Base-by-base conservation (phyloP, 2,113 vertebrate species). In the Pluvialis apricaria region DNA sequence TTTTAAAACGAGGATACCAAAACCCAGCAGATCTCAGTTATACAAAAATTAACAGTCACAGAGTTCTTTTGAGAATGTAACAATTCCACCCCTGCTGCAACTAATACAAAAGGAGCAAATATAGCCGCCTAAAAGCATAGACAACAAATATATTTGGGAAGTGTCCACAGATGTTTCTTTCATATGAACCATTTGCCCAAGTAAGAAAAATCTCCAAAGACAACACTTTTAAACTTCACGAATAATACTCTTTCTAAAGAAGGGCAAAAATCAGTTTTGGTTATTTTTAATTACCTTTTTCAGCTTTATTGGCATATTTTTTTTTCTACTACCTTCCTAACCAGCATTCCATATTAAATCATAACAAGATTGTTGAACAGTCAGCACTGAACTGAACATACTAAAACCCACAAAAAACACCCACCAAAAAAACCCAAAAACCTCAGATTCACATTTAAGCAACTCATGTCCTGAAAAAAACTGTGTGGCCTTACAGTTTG, bases 351-450 rank as follows among this genome's bases (percentile, higher is more conserved):
- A 10, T 17, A 68, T 45, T 61, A 83, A 84, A 32, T 47, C 26
- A 10, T 71, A 81, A 45, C 19, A 81, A 72, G 32, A 44, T 0
- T 54, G 19, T 57, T 82, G 42, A 70, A 44, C 68, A 86, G 55
- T 44, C 75, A 86, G 29, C 40, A 31, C 34, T 78, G 34, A 92
- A 26, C 10, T 34, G 52, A 85, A 60, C 14, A 40, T 31, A 60
- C 2, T 52, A 75, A 84, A 38, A 24, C 5, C 4, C 17, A 58
- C 5, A 57, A 32, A 34, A 61, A 31, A 7, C 9, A 38, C 1
- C 1, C 47, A 32, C 6, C 6, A 45, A 28, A 58, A 69, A 57
- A 44, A 5, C 1, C 1, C 15, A n/a, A n/a, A n/a, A n/a, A 25
- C 20, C 40, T 76, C 57, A 72, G 49, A 75, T 62, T 61, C 36